Base-by-base conservation (phyloP, 2,113 vertebrate genomes). In the Apaloderma vittatum region DNA sequence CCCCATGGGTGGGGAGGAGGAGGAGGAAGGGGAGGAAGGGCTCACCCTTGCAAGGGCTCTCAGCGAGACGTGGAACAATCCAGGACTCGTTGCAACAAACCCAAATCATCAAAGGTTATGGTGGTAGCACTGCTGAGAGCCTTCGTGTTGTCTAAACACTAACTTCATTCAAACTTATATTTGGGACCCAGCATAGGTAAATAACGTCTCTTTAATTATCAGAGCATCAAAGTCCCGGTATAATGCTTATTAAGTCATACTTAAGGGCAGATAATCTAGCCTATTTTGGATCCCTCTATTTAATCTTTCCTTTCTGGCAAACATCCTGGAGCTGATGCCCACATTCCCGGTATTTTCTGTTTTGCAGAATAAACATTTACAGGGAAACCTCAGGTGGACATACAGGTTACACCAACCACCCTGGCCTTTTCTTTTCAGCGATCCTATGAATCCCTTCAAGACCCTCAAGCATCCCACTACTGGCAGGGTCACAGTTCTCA, bases 291-390 rank as follows among this genome's bases (percentile, higher is more conserved):
- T 88, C 72, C 37, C 94, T 96, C 83, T 54, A 23, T 95, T 94
- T 97, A 97, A 97, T 97, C 97, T 97, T 92, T 59, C 86, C 77
- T 92, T 90, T 91, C 92, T 97, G 97, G 96, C 95, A 95, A 72
- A 93, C 30, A n/a, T 72, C 94, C 95, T 97, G 90, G 72, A 84
- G 52, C 54, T 61, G 52, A 63, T 95, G 88, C 34, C 84, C 65
- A 6, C 0, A 1, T 11, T 68, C 12, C 66, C 43, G 6, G 3
- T 45, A 43, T 58, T 81, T 80, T n/a, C 79, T 74, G 16, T 63
- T 84, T 23, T 37, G 23, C 52, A 65, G 68, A 63, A 80, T 11
- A 67, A 86, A 71, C 8, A 12, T 57, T 83, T 46, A 34, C 1
- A 7, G 26, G 54, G 68, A 51, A 88, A 15, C 22, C 77, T 68